A percentile compares a stretch with the other conserved stretches of the same genome.
Conservation (phyloP, 1,140 invertebrate genomes). For the Trachelipus rathkii region DNA sequence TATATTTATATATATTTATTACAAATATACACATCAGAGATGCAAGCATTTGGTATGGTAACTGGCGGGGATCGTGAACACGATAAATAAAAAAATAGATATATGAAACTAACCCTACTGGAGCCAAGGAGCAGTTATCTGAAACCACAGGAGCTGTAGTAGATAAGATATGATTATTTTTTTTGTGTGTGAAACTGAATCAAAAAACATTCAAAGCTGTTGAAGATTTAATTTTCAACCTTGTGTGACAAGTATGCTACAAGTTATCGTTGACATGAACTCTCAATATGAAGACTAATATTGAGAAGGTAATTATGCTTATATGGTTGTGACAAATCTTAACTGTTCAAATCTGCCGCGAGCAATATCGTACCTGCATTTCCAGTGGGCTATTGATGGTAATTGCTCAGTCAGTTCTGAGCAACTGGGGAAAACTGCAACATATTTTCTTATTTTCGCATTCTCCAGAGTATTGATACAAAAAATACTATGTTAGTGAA, state of each 20-base stretch:
- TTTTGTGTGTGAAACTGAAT: too few relatives aligned
- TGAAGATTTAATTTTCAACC: too few relatives aligned
- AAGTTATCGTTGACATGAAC: conserved; percentile 98
- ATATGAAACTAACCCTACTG: conserved; percentile 72
- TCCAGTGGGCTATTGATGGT: conserved; percentile 90
- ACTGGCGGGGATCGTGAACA: too few relatives aligned
- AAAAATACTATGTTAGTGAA: conserved; percentile 64
- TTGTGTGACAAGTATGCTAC: conserved; percentile 69
- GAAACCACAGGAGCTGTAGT: conserved; percentile 70
- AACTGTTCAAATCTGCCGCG: conserved; percentile 98
- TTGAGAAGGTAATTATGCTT: conserved; percentile 97
- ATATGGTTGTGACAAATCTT: conserved; percentile 99
- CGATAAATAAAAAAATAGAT: conserved; percentile 22
- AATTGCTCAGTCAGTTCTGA: conserved; percentile 97
- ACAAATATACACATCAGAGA: too few relatives aligned
- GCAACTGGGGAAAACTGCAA: conserved; percentile 99
- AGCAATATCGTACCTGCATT: conserved; percentile 94
- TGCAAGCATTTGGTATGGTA: too few relatives aligned
- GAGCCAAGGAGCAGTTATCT: conserved; percentile 78
- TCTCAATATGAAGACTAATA: conserved; percentile 88
- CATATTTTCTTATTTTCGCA: conserved; percentile 98
- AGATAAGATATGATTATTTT: conserved; percentile 47
- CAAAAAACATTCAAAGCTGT: too few relatives aligned
- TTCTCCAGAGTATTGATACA: conserved; percentile 94
- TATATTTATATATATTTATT: too few relatives aligned